Conservation (phyloP, 1,140 invertebrate genomes). For the Aleiodes sp. region DNA sequence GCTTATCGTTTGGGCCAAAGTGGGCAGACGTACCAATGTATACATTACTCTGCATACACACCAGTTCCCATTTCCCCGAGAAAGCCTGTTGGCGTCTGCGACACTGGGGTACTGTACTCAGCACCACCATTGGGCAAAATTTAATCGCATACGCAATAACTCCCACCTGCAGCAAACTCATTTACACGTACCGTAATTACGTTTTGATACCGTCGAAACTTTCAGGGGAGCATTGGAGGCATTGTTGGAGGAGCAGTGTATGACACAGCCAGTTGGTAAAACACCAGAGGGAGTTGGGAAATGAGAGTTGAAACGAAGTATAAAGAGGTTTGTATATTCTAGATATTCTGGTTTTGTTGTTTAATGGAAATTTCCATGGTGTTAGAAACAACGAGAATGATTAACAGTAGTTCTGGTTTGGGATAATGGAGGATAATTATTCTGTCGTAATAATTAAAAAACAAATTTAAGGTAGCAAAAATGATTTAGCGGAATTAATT, state of each 20-base stretch:
- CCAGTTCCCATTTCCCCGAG: no score
- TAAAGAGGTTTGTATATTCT: slow-evolving; percentile 13
- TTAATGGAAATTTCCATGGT: neutral
- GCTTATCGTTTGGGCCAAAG: neutral
- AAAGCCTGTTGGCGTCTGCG: neutral
- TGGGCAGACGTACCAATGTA: neutral
- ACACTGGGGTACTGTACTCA: neutral
- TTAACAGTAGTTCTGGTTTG: neutral
- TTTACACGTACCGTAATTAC: slow-evolving; percentile 40
- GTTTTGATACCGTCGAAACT: slow-evolving; percentile 35
- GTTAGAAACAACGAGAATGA: neutral
- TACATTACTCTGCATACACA: no score
- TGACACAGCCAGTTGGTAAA: neutral
- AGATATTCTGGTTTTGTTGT: no score
- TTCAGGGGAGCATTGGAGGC: neutral
- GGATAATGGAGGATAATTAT: neutral
- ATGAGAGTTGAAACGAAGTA: slow-evolving; percentile 12
- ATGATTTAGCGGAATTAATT: neutral
- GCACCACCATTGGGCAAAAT: slow-evolving; percentile 33
- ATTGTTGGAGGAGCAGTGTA: neutral
- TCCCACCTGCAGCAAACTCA: slow-evolving; percentile 37
- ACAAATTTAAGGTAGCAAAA: neutral
- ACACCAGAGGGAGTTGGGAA: neutral
- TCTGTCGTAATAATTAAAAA: neutral
- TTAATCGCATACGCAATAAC: slow-evolving; percentile 42